Conservation (phyloP, 1,140 invertebrate species). For the Temnothorax longispinosus region DNA sequence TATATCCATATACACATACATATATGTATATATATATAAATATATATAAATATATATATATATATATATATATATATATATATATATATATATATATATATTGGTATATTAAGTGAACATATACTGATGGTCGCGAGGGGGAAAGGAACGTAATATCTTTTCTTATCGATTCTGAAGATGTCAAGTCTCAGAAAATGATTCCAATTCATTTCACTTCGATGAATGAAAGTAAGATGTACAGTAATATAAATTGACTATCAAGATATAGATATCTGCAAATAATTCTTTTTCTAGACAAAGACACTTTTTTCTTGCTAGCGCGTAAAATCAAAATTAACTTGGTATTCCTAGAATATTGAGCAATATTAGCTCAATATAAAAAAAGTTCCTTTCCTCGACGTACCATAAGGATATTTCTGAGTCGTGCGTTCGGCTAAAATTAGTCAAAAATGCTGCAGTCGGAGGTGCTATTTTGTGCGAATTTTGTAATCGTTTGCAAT, state of each 20-base stretch:
- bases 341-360: background rate
- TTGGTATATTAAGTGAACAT: constrained; percentile 23
- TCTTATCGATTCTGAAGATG: constrained; percentile 7
- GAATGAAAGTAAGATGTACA: constrained; percentile 16
- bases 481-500: constrained; percentile 3
- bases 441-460: constrained; percentile 27
- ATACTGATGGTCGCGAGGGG: constrained; percentile 13
- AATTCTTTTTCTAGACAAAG: background rate
- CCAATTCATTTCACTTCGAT: background rate
- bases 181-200: background rate
- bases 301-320: background rate
- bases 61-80: constrained; percentile 37
- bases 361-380: background rate
- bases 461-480: constrained; percentile 43
- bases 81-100: constrained; percentile 37
- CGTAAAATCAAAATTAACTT: constrained; percentile 40
- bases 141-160: constrained; percentile 21
- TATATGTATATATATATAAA: too few relatives aligned
- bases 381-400: constrained; percentile 43
- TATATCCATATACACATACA: constrained; percentile 59
- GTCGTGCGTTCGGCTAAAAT: constrained; percentile 25
- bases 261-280: background rate
- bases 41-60: constrained; percentile 22
- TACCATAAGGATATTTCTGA: constrained; percentile 33
- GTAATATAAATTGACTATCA: background rate